These are phyloP conservation scores for Pygoscelis adeliae DNA, from an alignment of 2,113 vertebrate species.

Conservation along the genomic window DNA sequence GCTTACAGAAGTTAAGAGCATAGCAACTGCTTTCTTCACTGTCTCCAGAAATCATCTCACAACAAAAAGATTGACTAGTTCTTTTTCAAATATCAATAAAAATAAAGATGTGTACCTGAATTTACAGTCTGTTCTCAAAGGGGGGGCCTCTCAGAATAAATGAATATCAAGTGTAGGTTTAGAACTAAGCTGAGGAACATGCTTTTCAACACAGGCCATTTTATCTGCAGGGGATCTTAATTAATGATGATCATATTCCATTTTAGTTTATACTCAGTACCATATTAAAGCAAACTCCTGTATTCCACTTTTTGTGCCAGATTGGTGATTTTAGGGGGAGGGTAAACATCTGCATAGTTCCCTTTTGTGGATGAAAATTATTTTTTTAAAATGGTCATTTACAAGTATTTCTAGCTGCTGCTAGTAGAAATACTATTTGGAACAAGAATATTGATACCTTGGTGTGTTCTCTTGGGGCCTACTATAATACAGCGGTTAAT, in stretches of 20 bases:
- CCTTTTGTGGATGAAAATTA: not conserved
- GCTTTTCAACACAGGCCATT: not conserved
- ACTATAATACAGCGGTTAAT: not conserved
- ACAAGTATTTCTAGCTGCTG: not conserved
- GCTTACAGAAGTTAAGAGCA: not conserved
- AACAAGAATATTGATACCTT: not conserved
- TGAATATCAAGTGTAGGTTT: not conserved
- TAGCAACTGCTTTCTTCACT: not conserved
- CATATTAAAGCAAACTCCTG: not conserved
- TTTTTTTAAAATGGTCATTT: not conserved
- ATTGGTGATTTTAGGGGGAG: not conserved
- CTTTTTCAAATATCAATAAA: not conserved
- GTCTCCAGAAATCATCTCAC: not conserved
- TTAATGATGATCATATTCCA: not conserved
- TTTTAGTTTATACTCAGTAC: not conserved
- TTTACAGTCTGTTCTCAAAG: slow-evolving; percentile 12
- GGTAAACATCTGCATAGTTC: not conserved
- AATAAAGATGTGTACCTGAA: not conserved
- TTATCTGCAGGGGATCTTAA: not conserved
- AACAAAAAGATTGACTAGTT: not conserved
- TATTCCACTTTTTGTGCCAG: not conserved
- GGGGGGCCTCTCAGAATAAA: not conserved
- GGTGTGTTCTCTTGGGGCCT: not conserved
- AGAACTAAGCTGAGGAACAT: not conserved
- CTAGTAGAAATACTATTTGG: not conserved